Percentiles rank a stretch among this genome's conserved stretches.
Conservation (phyloP, 2,888 invertebrate species). For the Rhagonycha lutea region DNA sequence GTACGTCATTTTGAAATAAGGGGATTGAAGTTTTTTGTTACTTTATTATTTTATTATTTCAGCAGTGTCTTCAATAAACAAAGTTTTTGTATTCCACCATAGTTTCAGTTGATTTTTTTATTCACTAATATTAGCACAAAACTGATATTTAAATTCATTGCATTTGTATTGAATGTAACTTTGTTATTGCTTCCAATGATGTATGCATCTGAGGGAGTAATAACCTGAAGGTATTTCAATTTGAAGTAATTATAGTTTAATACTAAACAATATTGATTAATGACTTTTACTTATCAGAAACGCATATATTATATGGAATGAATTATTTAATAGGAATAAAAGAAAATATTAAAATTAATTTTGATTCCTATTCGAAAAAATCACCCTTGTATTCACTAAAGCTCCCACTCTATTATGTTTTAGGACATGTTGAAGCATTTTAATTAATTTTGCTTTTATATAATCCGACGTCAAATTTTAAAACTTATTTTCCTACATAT, state of each 20-base stretch:
- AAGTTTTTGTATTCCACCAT: neutral
- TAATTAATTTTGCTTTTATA: slow-evolving; percentile 5
- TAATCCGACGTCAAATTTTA: neutral
- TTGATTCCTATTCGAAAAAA: no score
- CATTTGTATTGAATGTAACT: neutral
- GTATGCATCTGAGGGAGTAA: no score
- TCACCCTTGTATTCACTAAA: no score
- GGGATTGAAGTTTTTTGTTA: neutral
- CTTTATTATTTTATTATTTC: neutral
- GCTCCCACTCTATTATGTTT: neutral
- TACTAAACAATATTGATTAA: no score
- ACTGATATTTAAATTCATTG: neutral
- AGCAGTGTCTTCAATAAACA: neutral
- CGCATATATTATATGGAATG: no score
- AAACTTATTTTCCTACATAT: neutral
- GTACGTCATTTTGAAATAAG: neutral
- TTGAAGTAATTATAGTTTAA: no score
- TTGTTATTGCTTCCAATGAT: no score
- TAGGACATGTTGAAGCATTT: neutral
- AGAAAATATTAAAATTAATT: no score
- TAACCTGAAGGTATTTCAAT: no score
- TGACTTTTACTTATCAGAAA: no score
- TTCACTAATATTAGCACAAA: neutral
- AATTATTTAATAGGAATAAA: no score
- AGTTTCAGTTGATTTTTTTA: neutral